Evolutionary conservation across 2,888 invertebrate species (phyloP).

Genomic region (Anagyrus pseudococci): DNA sequence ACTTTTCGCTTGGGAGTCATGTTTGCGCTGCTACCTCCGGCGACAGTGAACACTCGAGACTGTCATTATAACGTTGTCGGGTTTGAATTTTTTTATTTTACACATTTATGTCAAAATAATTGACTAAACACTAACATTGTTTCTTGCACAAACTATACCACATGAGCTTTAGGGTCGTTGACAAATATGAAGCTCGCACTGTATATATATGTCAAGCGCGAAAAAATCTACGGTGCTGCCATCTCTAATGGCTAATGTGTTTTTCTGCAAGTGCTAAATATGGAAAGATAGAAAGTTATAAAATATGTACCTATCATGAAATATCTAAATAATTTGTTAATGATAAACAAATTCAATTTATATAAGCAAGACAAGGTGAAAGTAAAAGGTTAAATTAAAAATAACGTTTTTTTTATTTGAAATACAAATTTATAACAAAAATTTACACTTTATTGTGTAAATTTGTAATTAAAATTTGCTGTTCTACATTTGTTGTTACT

Average conservation of each 20-base stretch:
- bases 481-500: no score
- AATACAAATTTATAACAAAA: no score
- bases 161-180: conserved; percentile 37
- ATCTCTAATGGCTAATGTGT: neutral
- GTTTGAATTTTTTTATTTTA: conserved; percentile 27
- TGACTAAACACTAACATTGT: conserved; percentile 32
- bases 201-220: conserved; percentile 21
- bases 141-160: conserved; percentile 30
- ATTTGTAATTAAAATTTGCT: no score
- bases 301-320: neutral
- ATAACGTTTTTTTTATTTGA: no score
- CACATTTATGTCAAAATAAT: conserved; percentile 39
- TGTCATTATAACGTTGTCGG: conserved; percentile 33
- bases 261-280: neutral
- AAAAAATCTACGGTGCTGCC: conserved; percentile 13
- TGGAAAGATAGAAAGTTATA: neutral
- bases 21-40: conserved; percentile 40
- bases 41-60: conserved; percentile 26
- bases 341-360: no score
- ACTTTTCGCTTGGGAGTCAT: conserved; percentile 60
- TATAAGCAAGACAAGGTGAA: no score
- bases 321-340: conserved; percentile 4
- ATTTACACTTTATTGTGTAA: no score
- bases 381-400: no score
- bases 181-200: conserved; percentile 32